A percentile compares a stretch with the other conserved stretches of the same genome.
Conservation (phyloP, 2,888 invertebrate genomes). For the Nephrotoma guestfalica region DNA sequence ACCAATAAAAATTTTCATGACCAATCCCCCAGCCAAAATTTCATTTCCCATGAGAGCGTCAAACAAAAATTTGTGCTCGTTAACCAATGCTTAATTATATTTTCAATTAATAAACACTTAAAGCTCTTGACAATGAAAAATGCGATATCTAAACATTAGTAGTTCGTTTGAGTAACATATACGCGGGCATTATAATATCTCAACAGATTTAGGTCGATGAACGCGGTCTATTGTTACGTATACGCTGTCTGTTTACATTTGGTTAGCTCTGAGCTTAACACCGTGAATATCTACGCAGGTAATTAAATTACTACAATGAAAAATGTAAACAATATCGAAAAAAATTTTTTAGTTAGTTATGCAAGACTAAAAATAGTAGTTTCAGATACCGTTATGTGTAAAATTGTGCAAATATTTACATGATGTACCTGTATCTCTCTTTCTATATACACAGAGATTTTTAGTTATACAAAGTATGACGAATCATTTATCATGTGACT, state of each 20-base stretch:
- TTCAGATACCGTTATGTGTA: background rate
- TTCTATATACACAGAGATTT: too few relatives aligned
- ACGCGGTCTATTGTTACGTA: background rate
- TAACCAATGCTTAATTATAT: background rate
- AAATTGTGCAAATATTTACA: background rate
- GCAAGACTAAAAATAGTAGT: background rate
- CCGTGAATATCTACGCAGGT: background rate
- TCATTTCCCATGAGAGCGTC: background rate
- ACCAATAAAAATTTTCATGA: background rate
- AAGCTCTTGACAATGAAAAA: background rate
- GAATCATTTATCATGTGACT: background rate
- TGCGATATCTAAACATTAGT: too few relatives aligned
- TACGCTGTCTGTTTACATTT: background rate
- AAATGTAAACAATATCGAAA: background rate
- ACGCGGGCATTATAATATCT: background rate
- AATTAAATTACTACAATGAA: background rate
- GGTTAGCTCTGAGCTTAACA: background rate
- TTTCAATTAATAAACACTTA: background rate
- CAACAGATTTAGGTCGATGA: background rate
- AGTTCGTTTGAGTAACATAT: background rate
- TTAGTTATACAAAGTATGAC: background rate
- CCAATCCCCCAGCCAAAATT: background rate
- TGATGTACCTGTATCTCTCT: too few relatives aligned
- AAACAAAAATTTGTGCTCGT: background rate
- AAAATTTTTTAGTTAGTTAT: background rate